Evolutionary conservation across 2,113 vertebrate genomes (phyloP).

Genomic region (Strix aluco): DNA sequence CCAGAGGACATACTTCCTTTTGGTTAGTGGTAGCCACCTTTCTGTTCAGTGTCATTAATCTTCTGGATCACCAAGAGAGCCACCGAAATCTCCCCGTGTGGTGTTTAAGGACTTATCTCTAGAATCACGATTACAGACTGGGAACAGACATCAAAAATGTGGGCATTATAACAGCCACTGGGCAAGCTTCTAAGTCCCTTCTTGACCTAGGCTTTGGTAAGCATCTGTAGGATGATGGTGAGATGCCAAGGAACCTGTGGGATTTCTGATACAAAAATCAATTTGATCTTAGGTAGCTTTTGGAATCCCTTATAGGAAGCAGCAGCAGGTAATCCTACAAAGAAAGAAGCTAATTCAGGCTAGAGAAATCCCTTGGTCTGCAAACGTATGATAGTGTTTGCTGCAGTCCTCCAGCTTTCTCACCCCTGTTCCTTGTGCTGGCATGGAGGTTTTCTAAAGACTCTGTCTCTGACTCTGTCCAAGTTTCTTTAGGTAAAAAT

Average conservation of each 20-base stretch:
- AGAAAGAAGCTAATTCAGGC: neutral
- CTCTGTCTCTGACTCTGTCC: neutral
- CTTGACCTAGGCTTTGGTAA: neutral
- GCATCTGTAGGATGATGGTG: neutral
- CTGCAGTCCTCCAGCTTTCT: neutral
- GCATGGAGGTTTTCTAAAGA: neutral
- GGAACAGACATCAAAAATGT: neutral
- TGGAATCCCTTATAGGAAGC: neutral
- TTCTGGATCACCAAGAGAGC: neutral
- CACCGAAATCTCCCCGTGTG: neutral
- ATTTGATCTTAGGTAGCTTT: neutral
- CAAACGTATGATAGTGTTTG: neutral
- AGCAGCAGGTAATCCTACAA: neutral
- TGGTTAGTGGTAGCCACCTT: neutral
- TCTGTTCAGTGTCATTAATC: neutral
- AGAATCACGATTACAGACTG: neutral
- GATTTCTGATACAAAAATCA: neutral
- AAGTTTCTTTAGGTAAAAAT: neutral
- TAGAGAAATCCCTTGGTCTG: neutral
- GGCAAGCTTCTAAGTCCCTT: neutral
- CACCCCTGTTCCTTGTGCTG: neutral
- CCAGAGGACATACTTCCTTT: neutral
- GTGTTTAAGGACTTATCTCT: neutral
- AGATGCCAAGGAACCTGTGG: neutral
- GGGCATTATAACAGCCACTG: neutral